Percentiles rank a stretch among this genome's conserved stretches.
These are phyloP conservation scores for Caerostris extrusa DNA, from an alignment of 1,140 invertebrate species.

Conservation along the genomic window DNA sequence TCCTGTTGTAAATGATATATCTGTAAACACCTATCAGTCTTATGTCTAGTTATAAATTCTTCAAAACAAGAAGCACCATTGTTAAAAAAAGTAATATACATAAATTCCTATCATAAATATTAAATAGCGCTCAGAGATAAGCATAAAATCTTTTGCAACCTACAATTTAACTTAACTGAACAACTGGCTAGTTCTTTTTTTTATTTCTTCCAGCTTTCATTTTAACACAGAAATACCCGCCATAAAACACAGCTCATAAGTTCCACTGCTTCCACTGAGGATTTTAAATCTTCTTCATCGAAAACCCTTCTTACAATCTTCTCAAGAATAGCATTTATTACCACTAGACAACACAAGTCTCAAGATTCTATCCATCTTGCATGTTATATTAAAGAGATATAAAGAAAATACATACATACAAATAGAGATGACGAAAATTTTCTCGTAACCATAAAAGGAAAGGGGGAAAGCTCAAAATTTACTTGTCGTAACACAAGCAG, in stretches of 20 bases:
- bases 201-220: neutral
- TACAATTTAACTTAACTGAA: neutral
- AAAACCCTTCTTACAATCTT: neutral
- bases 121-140: neutral
- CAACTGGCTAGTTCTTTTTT: neutral
- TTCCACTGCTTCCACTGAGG: neutral
- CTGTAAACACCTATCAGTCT: too few relatives aligned
- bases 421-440: slow-evolving; percentile 34
- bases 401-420: neutral
- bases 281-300: neutral
- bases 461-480: slow-evolving; percentile 19
- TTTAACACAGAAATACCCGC: slow-evolving; percentile 31
- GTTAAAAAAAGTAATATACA: neutral
- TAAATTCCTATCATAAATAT: neutral
- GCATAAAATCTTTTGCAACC: neutral
- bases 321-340: slow-evolving; percentile 12
- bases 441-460: slow-evolving; percentile 15
- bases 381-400: slow-evolving; percentile 19
- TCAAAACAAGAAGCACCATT: neutral
- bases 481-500: slow-evolving; percentile 37
- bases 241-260: slow-evolving; percentile 47
- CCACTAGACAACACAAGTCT: neutral
- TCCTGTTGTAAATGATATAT: too few relatives aligned
- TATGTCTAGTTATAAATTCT: too few relatives aligned
- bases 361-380: neutral